phyloP scores from a whole-genome alignment of 2,888 invertebrate species.

The Lasioglossum calceatum region DNA sequence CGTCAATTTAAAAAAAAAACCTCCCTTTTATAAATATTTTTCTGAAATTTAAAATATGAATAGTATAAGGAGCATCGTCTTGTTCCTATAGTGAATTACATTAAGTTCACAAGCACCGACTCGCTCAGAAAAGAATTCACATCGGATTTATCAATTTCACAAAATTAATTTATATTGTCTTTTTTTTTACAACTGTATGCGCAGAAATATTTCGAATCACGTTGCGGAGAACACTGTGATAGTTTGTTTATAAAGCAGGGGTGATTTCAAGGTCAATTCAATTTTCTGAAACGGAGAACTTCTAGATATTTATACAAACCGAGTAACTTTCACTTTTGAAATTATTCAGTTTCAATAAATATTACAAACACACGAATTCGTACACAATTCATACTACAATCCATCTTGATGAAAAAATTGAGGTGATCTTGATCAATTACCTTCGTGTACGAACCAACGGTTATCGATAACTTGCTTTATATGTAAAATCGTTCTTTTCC shows the following conservation, averaged over 20 bases:
- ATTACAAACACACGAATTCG: background rate
- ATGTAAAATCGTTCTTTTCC: background rate
- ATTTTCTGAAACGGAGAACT: background rate
- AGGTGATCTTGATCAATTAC: background rate
- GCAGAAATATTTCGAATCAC: background rate
- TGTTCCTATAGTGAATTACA: conserved; percentile 15
- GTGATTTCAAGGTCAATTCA: background rate
- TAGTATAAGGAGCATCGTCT: conserved; percentile 6
- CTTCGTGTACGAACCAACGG: background rate
- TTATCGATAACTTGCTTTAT: background rate
- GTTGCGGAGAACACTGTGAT: background rate
- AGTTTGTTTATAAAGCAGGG: background rate
- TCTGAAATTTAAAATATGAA: conserved; percentile 4
- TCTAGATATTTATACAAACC: background rate
- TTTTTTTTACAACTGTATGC: background rate
- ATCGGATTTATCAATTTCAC: conserved; percentile 24
- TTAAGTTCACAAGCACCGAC: conserved; percentile 24
- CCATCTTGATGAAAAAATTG: background rate
- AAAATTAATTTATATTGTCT: conserved; percentile 32
- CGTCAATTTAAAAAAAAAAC: conserved; percentile 18
- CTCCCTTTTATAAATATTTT: conserved; percentile 17
- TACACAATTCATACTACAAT: background rate
- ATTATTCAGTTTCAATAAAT: background rate
- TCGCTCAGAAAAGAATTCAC: conserved; percentile 13
- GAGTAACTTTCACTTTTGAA: background rate